Conservation (phyloP, 2,797 vertebrate species). For the Mormyrops attenuatus region DNA sequence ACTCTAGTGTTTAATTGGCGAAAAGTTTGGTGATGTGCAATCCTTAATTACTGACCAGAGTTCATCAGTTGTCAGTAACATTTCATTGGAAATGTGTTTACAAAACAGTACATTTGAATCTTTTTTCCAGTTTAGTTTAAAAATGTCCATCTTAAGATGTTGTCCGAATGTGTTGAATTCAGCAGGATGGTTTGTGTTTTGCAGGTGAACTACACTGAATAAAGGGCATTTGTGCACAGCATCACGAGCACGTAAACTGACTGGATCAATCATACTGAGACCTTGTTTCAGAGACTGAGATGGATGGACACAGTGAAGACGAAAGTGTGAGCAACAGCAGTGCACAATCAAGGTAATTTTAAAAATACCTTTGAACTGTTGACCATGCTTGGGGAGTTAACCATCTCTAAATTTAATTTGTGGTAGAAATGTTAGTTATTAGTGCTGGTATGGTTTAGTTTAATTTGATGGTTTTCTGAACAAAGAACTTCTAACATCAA, state of each 20-base stretch:
- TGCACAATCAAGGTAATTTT: constrained; percentile 87
- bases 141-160: neutral
- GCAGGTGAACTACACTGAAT: constrained; percentile 44
- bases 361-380: neutral
- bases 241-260: constrained; percentile 13
- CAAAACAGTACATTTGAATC: neutral
- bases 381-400: neutral
- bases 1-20: neutral
- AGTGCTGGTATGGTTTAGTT: neutral
- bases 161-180: neutral
- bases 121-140: neutral
- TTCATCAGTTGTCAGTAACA: neutral
- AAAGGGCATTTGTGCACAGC: constrained; percentile 23
- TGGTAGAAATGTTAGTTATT: neutral
- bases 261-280: constrained; percentile 32
- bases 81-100: neutral
- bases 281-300: constrained; percentile 60
- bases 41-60: neutral
- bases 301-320: constrained; percentile 95
- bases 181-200: neutral
- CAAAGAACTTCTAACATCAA: neutral
- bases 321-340: constrained; percentile 92
- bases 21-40: neutral
- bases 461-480: constrained; percentile 4
- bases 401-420: neutral